Percentiles rank a stretch among this genome's conserved stretches.
These are phyloP conservation scores for Sialis lutaria DNA, from an alignment of 2,888 invertebrate species.

Conservation along the genomic window DNA sequence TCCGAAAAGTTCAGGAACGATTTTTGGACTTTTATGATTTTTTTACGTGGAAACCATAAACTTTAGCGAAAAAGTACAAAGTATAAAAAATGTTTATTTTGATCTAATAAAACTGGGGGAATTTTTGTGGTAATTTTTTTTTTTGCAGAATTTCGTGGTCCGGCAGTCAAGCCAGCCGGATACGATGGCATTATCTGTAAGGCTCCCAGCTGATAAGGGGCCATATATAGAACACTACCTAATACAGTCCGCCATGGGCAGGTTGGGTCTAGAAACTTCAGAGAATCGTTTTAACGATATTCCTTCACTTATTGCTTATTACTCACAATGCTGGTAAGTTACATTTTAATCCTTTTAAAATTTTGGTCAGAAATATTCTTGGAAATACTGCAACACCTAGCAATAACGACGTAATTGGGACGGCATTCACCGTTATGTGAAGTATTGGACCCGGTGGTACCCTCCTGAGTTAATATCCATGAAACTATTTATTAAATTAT, in stretches of 20 bases:
- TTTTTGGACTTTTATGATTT: no score
- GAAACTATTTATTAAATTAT: no score
- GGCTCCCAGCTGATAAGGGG: slow-evolving; percentile 69
- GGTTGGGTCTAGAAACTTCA: slow-evolving; percentile 81
- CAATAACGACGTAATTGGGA: no score
- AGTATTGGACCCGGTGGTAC: no score
- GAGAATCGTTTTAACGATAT: slow-evolving; percentile 86
- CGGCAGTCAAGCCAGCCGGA: slow-evolving; percentile 84
- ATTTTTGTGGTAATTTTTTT: neutral
- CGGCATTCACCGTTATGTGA: no score
- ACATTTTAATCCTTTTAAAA: slow-evolving; percentile 1
- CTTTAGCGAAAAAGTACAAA: no score
- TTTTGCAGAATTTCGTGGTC: slow-evolving; percentile 77
- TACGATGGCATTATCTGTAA: slow-evolving; percentile 89
- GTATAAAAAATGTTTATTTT: no score
- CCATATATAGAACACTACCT: slow-evolving; percentile 93
- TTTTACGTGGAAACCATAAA: no score
- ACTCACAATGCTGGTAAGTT: slow-evolving; percentile 76
- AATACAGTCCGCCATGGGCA: slow-evolving; percentile 67
- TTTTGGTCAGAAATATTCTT: no score
- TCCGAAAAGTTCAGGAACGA: no score
- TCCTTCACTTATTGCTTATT: slow-evolving; percentile 83
- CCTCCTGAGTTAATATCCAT: no score
- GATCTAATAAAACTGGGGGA: neutral
- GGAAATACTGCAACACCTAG: no score